Evolutionary conservation across 2,797 vertebrate species (phyloP), one percentile per base, ranked within the genome.

Genomic region (Neostethus bicornis): DNA sequence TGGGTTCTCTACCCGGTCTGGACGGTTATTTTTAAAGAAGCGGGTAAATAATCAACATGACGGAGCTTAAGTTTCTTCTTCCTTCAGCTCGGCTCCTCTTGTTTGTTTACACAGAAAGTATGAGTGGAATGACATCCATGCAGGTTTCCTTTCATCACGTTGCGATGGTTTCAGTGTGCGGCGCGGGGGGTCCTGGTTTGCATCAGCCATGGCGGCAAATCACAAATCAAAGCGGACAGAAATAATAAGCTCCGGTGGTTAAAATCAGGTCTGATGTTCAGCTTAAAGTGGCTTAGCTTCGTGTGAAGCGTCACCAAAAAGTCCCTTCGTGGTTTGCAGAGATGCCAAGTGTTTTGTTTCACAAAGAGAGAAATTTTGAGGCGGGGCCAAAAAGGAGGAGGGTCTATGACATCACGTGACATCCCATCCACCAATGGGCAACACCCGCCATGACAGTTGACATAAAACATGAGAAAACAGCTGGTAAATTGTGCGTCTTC

Each of bases 261-360:
- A 13, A 28, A 26, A 43, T 55, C 16, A 23, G 58, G 47, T 34
- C 61, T 48, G 50, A 56, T 64, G 16, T 51, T 44, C 34, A 44
- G 42, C 72, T 35, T 58, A 59, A 56, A 46, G 43, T 17, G 70
- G 59, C 55, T 37, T 42, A 69, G 2, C 12, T 72, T 61, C 71
- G 53, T 66, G 62, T 67, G 19, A 23, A 24, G 23, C 37, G 69
- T 29, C 55, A 70, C 48, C 70, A 20, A 35, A 60, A 50, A 46
- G 13, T 50, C 51, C 56, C 8, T 51, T 2, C 37, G 47, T 42
- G 51, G 47, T n/a, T 29, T 26, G 10, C 28, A 29, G 28, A 28
- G 11, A 51, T 59, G 42, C 51, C 0, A 44, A 50, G 74, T 31
- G 53, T 79, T 72, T 70, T 65, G 56, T 67, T 52, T 70, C 65